Evolutionary conservation across 35 echinoderm and acorn worm genomes (phyloP).

Genomic region (Stichopus chloronotus): DNA sequence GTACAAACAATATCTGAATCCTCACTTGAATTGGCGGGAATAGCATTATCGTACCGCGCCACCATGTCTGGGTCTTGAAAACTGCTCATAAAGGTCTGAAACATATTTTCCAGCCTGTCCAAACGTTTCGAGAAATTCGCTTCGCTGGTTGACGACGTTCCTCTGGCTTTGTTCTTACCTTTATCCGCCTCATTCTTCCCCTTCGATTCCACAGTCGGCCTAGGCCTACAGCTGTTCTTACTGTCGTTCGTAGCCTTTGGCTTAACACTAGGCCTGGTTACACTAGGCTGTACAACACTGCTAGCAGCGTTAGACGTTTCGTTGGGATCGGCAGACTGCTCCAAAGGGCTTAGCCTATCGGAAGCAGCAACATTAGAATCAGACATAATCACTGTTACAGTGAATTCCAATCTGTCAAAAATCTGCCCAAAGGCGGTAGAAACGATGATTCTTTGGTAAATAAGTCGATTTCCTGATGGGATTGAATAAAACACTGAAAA

Average conservation of each 20-base stretch:
- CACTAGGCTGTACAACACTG: neutral
- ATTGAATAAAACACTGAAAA: no score
- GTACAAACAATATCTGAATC: neutral
- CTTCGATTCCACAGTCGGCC: constrained; percentile 13
- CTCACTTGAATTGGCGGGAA: neutral
- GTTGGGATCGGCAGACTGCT: neutral
- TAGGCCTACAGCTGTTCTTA: neutral
- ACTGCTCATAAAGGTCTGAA: constrained; percentile 6
- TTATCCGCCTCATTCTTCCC: neutral
- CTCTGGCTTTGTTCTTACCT: neutral
- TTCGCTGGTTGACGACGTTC: neutral
- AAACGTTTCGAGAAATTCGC: neutral
- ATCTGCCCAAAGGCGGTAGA: neutral
- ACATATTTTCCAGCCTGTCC: constrained; percentile 26
- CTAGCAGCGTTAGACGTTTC: neutral
- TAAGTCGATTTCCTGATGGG: no score
- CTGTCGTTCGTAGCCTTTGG: neutral
- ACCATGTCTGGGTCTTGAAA: constrained; percentile 8
- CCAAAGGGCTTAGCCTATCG: constrained; percentile 25
- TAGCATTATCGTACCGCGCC: neutral
- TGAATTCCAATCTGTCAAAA: constrained; percentile 1
- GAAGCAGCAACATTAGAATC: neutral
- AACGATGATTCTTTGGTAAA: neutral
- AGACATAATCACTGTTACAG: constrained; percentile 15
- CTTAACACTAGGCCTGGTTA: neutral